Evolutionary conservation across 2,113 vertebrate species (phyloP).

Genomic region (Myrmecophaga tridactyla): DNA sequence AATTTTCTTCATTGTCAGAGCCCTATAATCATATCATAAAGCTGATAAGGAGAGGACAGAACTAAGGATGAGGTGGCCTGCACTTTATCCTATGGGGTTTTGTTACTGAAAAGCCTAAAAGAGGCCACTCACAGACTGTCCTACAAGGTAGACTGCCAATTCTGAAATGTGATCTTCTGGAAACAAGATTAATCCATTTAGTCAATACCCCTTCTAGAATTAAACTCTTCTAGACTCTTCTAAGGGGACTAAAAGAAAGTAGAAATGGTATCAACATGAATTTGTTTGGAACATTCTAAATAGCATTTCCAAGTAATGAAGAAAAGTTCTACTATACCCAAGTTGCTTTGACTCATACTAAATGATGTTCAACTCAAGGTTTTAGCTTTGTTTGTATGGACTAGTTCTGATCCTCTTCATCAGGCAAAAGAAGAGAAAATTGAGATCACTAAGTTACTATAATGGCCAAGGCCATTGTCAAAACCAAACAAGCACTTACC

Average conservation of each 20-base stretch:
- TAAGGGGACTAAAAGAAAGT: not conserved
- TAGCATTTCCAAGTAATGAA: not conserved
- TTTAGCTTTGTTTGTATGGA: not conserved
- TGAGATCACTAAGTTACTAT: not conserved
- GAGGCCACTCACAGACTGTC: not conserved
- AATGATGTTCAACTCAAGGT: not conserved
- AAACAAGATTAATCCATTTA: not conserved
- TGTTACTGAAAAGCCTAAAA: not conserved
- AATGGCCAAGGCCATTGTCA: not conserved
- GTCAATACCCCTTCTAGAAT: not conserved
- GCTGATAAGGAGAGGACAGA: not conserved
- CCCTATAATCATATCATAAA: not conserved
- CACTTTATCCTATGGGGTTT: not conserved
- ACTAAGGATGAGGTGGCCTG: not conserved
- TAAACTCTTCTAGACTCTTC: not conserved
- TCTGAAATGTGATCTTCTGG: not conserved
- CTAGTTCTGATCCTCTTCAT: not conserved
- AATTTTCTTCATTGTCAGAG: not conserved
- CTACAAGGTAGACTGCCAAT: not conserved
- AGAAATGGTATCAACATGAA: not conserved
- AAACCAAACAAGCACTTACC: not conserved
- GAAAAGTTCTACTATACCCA: not conserved
- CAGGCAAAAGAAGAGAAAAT: not conserved
- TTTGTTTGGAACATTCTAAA: slow-evolving; percentile 18
- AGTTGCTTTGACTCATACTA: not conserved